phyloP scores from a whole-genome alignment of 1,140 invertebrate species.

The Drosophila orosa region DNA sequence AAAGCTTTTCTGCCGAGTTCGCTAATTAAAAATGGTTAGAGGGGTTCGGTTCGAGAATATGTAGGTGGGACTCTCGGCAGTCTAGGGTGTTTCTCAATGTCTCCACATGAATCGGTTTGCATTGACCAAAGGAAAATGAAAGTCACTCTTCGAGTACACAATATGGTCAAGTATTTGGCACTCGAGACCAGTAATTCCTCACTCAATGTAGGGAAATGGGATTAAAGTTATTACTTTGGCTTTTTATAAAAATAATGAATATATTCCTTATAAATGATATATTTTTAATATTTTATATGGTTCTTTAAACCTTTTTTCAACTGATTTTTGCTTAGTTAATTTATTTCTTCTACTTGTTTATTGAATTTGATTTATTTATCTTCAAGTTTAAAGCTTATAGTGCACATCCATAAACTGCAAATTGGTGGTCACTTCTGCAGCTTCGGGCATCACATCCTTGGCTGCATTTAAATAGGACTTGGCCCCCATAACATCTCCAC shows the following conservation, averaged over 20 bases:
- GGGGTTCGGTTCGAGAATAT: conserved; percentile 5
- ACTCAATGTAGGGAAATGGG: not conserved
- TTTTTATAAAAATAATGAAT: not conserved
- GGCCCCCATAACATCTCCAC: conserved; percentile 69
- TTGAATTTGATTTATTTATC: not conserved
- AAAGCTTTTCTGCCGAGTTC: conserved; percentile 26
- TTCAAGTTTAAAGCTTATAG: conserved; percentile 64
- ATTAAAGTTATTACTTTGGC: not conserved
- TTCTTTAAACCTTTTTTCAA: no score
- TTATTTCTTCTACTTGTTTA: not conserved
- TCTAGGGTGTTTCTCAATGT: conserved; percentile 19
- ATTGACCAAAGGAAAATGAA: conserved; percentile 21
- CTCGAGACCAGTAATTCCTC: conserved; percentile 9
- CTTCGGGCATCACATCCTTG: conserved; percentile 66
- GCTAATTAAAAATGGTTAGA: conserved; percentile 37
- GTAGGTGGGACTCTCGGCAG: conserved; percentile 22
- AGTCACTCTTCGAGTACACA: conserved; percentile 26
- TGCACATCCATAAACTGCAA: conserved; percentile 77
- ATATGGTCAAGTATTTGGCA: conserved; percentile 8
- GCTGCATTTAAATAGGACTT: conserved; percentile 81
- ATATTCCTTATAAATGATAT: not conserved
- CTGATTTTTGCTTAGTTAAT: not conserved
- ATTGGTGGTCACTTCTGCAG: conserved; percentile 65
- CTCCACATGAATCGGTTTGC: conserved; percentile 27
- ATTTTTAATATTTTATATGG: no score